Evolutionary conservation across 2,888 invertebrate genomes (phyloP).

Genomic region (Nasonia oneida): DNA sequence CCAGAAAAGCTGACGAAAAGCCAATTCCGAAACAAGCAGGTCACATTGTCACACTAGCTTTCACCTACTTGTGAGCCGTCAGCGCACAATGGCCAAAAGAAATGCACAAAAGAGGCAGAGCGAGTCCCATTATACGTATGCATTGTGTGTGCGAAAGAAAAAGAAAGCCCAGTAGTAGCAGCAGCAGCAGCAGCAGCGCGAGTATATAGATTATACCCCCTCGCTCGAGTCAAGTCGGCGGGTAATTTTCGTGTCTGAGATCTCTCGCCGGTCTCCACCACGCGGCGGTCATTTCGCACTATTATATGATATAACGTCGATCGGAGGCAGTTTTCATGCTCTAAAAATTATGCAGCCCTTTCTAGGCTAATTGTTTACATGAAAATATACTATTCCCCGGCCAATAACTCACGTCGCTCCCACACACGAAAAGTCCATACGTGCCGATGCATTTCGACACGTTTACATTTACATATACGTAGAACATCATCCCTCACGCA

Average conservation of each 20-base stretch:
- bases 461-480: too few species aligned
- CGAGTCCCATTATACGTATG: background rate
- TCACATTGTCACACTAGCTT: background rate
- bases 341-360: conserved; percentile 33
- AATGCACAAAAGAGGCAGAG: background rate
- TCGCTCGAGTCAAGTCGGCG: conserved; percentile 21
- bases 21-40: background rate
- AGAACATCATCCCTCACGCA: too few species aligned
- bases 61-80: background rate
- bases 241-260: conserved; percentile 35
- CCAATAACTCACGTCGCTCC: background rate
- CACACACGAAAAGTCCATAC: background rate
- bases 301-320: conserved; percentile 32
- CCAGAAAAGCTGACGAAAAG: background rate
- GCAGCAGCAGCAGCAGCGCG: background rate
- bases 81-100: background rate
- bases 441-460: background rate
- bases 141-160: background rate
- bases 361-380: conserved; percentile 32
- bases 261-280: background rate
- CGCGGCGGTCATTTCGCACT: conserved; percentile 4
- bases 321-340: conserved; percentile 38
- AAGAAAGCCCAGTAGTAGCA: conserved; percentile 15
- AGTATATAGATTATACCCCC: background rate
- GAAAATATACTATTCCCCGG: background rate